phyloP scores from a whole-genome alignment of 2,113 vertebrate species.

The Alectura lathami region DNA sequence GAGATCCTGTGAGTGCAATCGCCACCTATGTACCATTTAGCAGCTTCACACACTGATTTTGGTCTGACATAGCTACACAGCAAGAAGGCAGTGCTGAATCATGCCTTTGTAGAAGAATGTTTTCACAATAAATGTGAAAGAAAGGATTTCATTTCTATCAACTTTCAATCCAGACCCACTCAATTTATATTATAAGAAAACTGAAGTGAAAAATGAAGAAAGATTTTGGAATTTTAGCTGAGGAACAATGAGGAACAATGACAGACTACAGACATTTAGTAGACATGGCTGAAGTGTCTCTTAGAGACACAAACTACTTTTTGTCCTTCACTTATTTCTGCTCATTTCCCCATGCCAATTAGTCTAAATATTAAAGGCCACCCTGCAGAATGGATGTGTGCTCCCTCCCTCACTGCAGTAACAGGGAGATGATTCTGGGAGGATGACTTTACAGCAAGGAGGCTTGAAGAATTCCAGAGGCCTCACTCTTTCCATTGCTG shows the following conservation, averaged over 20 bases:
- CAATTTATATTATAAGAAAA: background rate
- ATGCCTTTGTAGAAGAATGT: background rate
- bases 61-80: background rate
- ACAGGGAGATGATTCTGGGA: background rate
- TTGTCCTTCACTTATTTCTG: background rate
- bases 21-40: background rate
- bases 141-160: fast-evolving
- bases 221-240: background rate
- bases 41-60: background rate
- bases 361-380: background rate
- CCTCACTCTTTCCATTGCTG: background rate
- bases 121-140: background rate
- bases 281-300: background rate
- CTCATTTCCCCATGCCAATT: background rate
- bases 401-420: background rate
- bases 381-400: background rate
- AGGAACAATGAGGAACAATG: background rate
- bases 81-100: background rate
- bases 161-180: background rate
- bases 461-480: background rate
- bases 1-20: background rate
- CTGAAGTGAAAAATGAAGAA: background rate
- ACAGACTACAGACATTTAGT: background rate
- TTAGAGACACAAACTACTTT: background rate
- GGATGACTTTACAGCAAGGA: background rate